Conservation (phyloP, 2,113 vertebrate genomes). For the Apodemus sylvaticus region DNA sequence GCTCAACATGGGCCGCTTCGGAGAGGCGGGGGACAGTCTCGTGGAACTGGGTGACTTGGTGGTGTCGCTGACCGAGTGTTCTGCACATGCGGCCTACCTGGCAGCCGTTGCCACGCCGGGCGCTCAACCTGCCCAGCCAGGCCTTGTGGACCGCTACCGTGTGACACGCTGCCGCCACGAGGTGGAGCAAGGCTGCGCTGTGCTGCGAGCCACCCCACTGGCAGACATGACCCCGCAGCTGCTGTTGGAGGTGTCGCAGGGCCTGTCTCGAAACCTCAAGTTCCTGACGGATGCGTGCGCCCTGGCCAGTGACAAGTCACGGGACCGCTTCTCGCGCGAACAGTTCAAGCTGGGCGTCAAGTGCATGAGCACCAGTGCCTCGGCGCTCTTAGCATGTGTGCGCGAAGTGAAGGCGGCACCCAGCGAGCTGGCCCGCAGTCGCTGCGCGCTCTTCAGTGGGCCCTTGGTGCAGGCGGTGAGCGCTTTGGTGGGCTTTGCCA, state of each 20-base stretch:
- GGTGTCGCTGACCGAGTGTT: conserved; percentile 96
- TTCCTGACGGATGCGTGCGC: conserved; percentile 95
- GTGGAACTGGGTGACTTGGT: conserved; percentile 96
- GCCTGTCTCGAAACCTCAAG: conserved; percentile 95
- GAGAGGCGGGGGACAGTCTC: conserved; percentile 94
- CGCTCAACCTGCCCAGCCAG: conserved; percentile 92
- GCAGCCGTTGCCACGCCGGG: conserved; percentile 93
- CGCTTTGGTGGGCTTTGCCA: conserved; percentile 97
- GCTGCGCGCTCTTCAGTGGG: conserved; percentile 95
- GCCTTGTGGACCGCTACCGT: conserved; percentile 98
- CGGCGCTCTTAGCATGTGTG: conserved; percentile 96
- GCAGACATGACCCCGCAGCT: conserved; percentile 95
- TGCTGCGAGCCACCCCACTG: conserved; percentile 91
- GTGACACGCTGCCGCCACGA: conserved; percentile 97
- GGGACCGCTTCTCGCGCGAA: conserved; percentile 96
- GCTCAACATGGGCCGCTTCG: conserved; percentile 98
- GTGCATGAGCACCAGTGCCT: conserved; percentile 97
- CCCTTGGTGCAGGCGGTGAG: conserved; percentile 95
- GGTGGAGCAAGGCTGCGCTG: conserved; percentile 94
- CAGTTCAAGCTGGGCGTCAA: conserved; percentile 98
- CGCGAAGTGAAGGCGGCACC: conserved; percentile 96
- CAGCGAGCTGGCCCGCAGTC: conserved; percentile 93
- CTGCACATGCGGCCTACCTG: conserved; percentile 96
- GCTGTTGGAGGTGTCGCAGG: conserved; percentile 96
- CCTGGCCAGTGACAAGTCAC: conserved; percentile 93